These are phyloP conservation scores for Pungitius pungitius DNA, from an alignment of 2,113 vertebrate species.

Conservation along the genomic window DNA sequence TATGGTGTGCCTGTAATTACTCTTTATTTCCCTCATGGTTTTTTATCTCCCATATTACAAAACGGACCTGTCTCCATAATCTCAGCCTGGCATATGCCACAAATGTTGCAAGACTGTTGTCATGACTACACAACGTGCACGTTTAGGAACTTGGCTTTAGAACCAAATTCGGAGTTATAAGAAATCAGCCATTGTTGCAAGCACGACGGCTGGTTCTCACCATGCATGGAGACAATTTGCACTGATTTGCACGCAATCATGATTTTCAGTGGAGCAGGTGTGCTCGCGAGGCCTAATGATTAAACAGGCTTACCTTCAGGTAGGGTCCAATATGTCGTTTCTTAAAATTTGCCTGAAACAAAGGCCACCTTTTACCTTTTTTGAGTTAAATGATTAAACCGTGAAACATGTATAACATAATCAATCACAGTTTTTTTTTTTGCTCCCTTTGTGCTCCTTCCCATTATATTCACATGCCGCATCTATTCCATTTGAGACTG, in stretches of 20 bases:
- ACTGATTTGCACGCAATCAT: not conserved
- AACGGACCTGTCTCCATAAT: constrained; percentile 2
- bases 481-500: constrained; percentile 6
- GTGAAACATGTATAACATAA: not conserved
- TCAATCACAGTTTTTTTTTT: no score
- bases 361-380: not conserved
- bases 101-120: not conserved
- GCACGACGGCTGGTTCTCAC: not conserved
- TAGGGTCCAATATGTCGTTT: constrained; percentile 1
- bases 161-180: not conserved
- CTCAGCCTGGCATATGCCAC: not conserved
- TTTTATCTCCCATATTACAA: constrained; percentile 13
- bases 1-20: constrained; percentile 5
- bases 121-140: not conserved
- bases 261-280: not conserved
- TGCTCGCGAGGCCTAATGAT: not conserved
- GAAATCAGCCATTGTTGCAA: not conserved
- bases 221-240: not conserved
- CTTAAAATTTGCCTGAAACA: not conserved
- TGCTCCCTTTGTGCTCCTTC: not conserved
- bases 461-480: not conserved
- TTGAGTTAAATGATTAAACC: not conserved
- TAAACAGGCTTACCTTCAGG: not conserved
- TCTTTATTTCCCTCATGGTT: constrained; percentile 4
- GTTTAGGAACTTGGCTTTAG: not conserved